Base-by-base conservation (phyloP, 2,888 invertebrate species). In the Timema cristinae region DNA sequence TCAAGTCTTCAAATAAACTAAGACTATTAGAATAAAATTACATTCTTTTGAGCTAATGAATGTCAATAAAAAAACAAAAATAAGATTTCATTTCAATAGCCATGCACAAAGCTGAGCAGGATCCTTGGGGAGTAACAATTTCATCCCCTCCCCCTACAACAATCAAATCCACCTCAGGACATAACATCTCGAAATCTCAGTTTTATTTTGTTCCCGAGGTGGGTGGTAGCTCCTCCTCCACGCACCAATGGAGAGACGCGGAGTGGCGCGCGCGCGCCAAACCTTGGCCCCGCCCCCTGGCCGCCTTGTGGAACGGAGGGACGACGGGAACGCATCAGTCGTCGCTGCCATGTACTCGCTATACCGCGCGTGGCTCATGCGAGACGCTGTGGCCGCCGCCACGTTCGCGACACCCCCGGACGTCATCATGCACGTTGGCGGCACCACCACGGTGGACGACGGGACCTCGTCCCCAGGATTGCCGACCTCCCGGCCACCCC, bases 391-490 rank as follows among this genome's bases (percentile, higher is more conserved):
- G 67, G 73, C 77, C 48, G 73, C 77, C 52, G 72, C 76, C 16
- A 81, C 82, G 8, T 77, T 83, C 74, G 80, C 82, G 5, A 77
- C 82, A 56, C 85, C 86, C 7, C 89, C 90, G 0, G 90, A 90
- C 78, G 87, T 89, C 32, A 81, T 88, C 50, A 82, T 90, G 1
- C 86, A 88, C 78, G 89, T 89, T 15, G 90, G 90, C 0, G 77
- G 76, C 9, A 51, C 48, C 61, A 16, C 67, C 9, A 52, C 56
- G 0, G 48, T 50, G 5, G 16, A 49, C 1, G 11, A 32, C 15
- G 59, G 16, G 7, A 16, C 66, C 16, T 67, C 67, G 15, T 15
- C 72, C 15, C 50, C 66, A 32, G 32, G 32, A 32, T 32, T 32
- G 32, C 76, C 76, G 16, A 47, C 61, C 15, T 50, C 61, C 50